Conservation (phyloP, 2,888 invertebrate species). For the Nephrocerus scutellatus region DNA sequence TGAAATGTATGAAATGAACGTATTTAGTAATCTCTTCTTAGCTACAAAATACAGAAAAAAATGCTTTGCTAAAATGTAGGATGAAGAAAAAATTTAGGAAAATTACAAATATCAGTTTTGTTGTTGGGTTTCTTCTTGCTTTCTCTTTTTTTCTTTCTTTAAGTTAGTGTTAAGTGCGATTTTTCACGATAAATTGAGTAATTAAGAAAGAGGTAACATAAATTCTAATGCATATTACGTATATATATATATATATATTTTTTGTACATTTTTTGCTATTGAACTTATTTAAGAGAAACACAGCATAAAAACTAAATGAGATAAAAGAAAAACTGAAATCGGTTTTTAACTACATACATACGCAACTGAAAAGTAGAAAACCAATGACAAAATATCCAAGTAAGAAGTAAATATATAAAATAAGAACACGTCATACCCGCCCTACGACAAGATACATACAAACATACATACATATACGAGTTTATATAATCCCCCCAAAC, state of each 20-base stretch:
- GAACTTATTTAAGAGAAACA: too few species aligned
- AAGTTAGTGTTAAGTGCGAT: constrained; percentile 19
- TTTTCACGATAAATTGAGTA: constrained; percentile 18
- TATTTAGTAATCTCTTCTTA: too few species aligned
- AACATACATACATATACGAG: too few species aligned
- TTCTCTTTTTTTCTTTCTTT: not conserved
- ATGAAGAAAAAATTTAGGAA: too few species aligned
- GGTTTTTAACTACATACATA: constrained; percentile 20
- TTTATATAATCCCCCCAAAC: too few species aligned
- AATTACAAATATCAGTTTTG: constrained; percentile 17
- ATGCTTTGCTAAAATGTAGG: too few species aligned
- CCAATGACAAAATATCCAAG: constrained; percentile 7
- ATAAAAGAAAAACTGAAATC: constrained; percentile 15
- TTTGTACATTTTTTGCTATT: constrained; percentile 26
- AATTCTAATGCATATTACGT: constrained; percentile 22
- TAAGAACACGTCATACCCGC: constrained; percentile 20
- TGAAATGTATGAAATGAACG: too few species aligned
- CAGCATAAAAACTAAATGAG: constrained; percentile 3
- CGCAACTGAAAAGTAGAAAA: constrained; percentile 19
- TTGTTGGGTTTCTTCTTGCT: constrained; percentile 7
- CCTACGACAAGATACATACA: too few species aligned
- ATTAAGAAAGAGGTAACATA: constrained; percentile 11
- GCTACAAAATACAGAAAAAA: too few species aligned
- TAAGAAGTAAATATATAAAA: constrained; percentile 13
- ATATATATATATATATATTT: constrained; percentile 19